phyloP scores from a whole-genome alignment of 2,113 vertebrate genomes.

The Donacobius atricapilla region DNA sequence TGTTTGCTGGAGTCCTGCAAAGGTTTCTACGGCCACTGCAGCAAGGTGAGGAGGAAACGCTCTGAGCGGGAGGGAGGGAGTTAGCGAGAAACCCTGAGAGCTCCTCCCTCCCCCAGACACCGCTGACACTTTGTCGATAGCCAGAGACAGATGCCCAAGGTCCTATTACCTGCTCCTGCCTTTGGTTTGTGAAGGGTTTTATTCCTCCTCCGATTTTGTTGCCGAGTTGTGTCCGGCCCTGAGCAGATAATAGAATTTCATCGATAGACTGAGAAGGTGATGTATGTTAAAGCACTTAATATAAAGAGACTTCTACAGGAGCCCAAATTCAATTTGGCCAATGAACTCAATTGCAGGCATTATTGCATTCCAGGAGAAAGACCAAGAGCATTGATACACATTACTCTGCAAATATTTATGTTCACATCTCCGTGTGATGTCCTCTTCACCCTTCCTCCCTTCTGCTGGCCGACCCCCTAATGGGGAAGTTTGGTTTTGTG shows the following conservation, averaged over 20 bases:
- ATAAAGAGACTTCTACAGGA: constrained; percentile 67
- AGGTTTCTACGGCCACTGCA: not conserved
- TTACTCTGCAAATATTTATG: constrained; percentile 39
- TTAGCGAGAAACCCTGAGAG: not conserved
- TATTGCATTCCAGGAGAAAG: constrained; percentile 61
- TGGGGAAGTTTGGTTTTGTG: not conserved
- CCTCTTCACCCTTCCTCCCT: constrained; percentile 48
- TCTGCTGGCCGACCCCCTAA: constrained; percentile 29
- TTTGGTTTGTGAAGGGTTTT: not conserved
- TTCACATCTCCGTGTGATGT: not conserved
- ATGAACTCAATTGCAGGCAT: constrained; percentile 72
- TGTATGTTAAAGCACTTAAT: constrained; percentile 72
- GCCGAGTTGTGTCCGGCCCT: constrained; percentile 29
- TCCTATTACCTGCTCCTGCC: constrained; percentile 39
- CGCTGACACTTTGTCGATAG: constrained; percentile 45
- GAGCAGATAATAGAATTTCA: constrained; percentile 67
- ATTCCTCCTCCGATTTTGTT: constrained; percentile 25
- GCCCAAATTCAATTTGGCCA: constrained; percentile 72
- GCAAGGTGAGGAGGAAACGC: not conserved
- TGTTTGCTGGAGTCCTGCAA: not conserved
- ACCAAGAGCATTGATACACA: constrained; percentile 27
- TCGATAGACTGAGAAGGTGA: constrained; percentile 56
- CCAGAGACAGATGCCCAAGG: constrained; percentile 2
- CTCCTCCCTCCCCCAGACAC: not conserved
- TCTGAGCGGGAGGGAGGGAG: not conserved